phyloP scores from a whole-genome alignment of 2,797 vertebrate genomes.

The Peromyscus eremicus region DNA sequence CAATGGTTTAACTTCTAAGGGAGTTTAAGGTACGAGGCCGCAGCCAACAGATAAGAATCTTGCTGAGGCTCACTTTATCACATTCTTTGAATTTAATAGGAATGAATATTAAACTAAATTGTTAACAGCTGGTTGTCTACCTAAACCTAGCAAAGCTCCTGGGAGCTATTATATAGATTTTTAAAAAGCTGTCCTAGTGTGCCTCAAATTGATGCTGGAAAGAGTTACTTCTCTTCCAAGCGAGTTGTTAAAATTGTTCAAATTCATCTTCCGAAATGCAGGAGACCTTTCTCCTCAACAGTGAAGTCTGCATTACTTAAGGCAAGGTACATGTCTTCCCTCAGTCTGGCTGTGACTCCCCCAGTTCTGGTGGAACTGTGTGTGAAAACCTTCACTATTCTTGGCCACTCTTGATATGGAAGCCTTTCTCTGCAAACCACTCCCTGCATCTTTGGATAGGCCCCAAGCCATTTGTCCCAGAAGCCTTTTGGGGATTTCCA shows the following conservation, averaged over 20 bases:
- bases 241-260: not conserved
- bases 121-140: constrained; percentile 72
- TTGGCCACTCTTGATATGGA: not conserved
- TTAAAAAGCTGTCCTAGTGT: constrained; percentile 57
- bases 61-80: constrained; percentile 37
- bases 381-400: not conserved
- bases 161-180: constrained; percentile 35
- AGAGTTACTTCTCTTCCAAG: not conserved
- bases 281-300: not conserved
- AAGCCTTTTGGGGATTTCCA: not conserved
- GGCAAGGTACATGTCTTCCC: not conserved
- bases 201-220: not conserved
- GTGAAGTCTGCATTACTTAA: not conserved
- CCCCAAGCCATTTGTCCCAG: not conserved
- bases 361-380: not conserved
- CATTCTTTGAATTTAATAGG: constrained; percentile 70
- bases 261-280: constrained; percentile 34
- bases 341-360: not conserved
- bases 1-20: constrained; percentile 51
- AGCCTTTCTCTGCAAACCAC: not conserved
- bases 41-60: constrained; percentile 38
- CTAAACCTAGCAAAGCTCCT: constrained; percentile 54
- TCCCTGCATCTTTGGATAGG: not conserved
- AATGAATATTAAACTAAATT: constrained; percentile 74
- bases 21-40: not conserved